Evolutionary conservation across 2,888 invertebrate species (phyloP).

Genomic region (Pyrgus malvae): DNA sequence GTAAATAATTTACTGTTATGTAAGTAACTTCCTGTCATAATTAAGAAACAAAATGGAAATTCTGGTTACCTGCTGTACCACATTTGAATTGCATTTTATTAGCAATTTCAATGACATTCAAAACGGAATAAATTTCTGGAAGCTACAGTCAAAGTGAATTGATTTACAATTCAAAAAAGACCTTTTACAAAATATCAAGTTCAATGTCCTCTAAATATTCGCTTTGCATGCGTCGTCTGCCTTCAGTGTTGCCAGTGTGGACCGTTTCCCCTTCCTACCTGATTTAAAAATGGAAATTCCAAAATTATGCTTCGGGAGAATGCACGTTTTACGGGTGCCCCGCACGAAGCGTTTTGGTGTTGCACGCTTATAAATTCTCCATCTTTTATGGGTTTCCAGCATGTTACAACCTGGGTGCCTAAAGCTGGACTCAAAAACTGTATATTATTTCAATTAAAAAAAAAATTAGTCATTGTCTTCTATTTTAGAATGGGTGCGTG

Average conservation of each 20-base stretch:
- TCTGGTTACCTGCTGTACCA: too few species aligned
- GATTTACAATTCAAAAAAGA: not conserved
- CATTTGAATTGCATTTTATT: too few species aligned
- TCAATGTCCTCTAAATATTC: slow-evolving; percentile 44
- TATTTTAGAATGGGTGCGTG: slow-evolving; percentile 30
- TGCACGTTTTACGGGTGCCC: slow-evolving; percentile 47
- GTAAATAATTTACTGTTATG: too few species aligned
- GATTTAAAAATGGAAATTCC: not conserved
- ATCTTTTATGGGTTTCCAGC: slow-evolving; percentile 50
- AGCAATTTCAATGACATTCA: not conserved
- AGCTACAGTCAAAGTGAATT: not conserved
- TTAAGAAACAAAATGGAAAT: too few species aligned
- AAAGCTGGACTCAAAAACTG: slow-evolving; percentile 52
- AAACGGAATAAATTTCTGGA: slow-evolving; percentile 29
- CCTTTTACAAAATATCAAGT: slow-evolving; percentile 30
- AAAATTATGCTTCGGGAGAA: slow-evolving; percentile 39
- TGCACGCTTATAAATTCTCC: slow-evolving; percentile 65
- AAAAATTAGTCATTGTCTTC: slow-evolving; percentile 33
- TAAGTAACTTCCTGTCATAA: too few species aligned
- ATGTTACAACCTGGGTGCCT: slow-evolving; percentile 57
- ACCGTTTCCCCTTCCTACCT: slow-evolving; percentile 5
- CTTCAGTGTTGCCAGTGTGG: slow-evolving; percentile 43
- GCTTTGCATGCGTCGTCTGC: slow-evolving; percentile 56
- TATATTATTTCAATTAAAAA: not conserved
- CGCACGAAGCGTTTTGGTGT: slow-evolving; percentile 50